These are phyloP conservation scores for Papilio glaucus DNA, from an alignment of 1,140 invertebrate species.

Conservation along the genomic window DNA sequence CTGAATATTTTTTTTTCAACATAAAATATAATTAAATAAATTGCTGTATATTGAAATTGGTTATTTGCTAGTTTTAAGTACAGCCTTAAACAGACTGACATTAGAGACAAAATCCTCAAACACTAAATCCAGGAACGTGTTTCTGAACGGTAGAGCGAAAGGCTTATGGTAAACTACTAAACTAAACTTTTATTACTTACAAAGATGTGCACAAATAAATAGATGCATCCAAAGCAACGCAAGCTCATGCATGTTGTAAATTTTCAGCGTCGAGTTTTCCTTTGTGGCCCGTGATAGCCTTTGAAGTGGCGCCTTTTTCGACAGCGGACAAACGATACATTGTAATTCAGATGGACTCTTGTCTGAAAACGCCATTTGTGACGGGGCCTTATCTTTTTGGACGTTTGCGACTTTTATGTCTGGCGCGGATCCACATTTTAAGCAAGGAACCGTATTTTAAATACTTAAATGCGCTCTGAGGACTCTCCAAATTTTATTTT, in stretches of 20 bases:
- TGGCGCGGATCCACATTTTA: conserved; percentile 3
- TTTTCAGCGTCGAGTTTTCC: conserved; percentile 24
- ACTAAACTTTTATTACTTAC: not conserved
- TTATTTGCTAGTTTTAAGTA: too few species aligned
- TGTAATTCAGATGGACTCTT: conserved; percentile 29
- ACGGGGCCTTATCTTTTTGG: conserved; percentile 31
- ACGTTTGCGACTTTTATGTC: conserved; percentile 24
- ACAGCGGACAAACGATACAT: conserved; percentile 34
- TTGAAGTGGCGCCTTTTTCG: conserved; percentile 28
- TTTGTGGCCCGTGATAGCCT: conserved; percentile 30
- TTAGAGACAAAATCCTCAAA: too few species aligned
- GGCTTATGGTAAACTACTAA: too few species aligned
- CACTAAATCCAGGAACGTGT: too few species aligned
- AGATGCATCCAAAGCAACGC: not conserved
- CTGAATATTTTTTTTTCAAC: too few species aligned
- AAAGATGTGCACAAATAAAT: not conserved
- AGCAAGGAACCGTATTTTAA: conserved; percentile 31
- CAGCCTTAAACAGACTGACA: too few species aligned
- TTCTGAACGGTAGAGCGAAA: too few species aligned
- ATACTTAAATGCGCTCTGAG: conserved; percentile 1
- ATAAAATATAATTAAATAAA: too few species aligned
- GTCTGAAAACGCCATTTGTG: conserved; percentile 36
- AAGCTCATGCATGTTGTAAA: not conserved
- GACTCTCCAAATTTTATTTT: conserved; percentile 3
- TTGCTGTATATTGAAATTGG: too few species aligned